Evolutionary conservation across 2,797 vertebrate species (phyloP), one percentile per base, ranked within the genome.

Genomic region (Sternarchorhynchus goeldii): DNA sequence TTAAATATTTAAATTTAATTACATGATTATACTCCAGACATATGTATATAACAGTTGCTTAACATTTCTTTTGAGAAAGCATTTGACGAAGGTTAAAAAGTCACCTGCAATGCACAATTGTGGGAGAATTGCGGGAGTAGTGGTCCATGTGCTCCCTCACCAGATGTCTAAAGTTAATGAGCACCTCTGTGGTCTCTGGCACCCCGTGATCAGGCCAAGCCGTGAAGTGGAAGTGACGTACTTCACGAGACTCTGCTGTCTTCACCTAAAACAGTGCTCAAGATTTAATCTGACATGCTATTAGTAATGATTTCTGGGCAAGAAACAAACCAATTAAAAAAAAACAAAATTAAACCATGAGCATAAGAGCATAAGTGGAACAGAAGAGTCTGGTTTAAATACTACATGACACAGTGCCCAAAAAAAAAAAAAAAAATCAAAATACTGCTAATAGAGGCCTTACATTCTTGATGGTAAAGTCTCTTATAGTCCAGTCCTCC

Each of bases 161-260:
- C 68, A 98, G 88, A 86, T 98, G 95, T 82, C 97, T 93, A 53
- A 99, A 99, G 87, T 93, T 94, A 89, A 99, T 96, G 67, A 99
- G 96, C 41, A 98, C 92, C 80, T 97, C 95, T 0, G 97, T 97
- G 87, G 95, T 95, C 86, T 96, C 93, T 0, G 97, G 97, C 18
- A 99, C 97, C 0, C 96, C 95, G 0, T 99, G 97, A 88, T 99
- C 97, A 0, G 97, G 97, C 97, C 97, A 99, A 60, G 96, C 96
- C 1, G 96, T 98, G 87, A 97, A 99, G 83, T 99, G 97, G 90
- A 99, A 99, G 31, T 99, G 97, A 6, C 95, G 92, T 76, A 98
- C 87, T 0, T 86, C 81, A 36, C 95, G 96, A 55, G 90, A 94
- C 88, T 97, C 95, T 0, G 92, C 87, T 4, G 93, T 95, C 89